Evolutionary conservation across 1,140 invertebrate genomes (phyloP), one percentile per base, ranked within the genome.

Genomic region (Euura lappo): DNA sequence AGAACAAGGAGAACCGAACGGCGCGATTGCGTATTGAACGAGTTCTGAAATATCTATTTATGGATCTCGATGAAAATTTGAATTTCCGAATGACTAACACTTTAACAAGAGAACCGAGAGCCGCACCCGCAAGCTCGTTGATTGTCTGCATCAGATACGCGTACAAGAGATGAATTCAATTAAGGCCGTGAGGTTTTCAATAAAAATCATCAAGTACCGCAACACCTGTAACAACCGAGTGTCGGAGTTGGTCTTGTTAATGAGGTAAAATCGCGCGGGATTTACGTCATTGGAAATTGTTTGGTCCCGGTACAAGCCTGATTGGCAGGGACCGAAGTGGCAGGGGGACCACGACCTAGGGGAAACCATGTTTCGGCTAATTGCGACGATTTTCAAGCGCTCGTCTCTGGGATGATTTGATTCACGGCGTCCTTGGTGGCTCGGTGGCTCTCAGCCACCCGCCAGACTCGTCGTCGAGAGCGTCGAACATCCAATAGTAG

Each of bases 251-350:
- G 51, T 8, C 51, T n/a, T 60, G 51, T 60, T 60, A 60, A 60
- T 60, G 51, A 60, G 51, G 8, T 6, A n/a, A n/a, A 60, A 60
- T 60, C 51, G 51, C 51, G 51, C 51, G 51, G 51, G 51, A 60
- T 60, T 60, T 60, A 60, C 51, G 51, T 60, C 51, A 6, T 60
- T 60, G 51, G 51, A n/a, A 60, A 60, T 60, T 60, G 51, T 60
- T 28, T 28, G 28, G 51, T n/a, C 51, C 3, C 8, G 51, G 2
- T 60, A n/a, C 6, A 28, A 11, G 51, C 8, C 51, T 60, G 51
- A 60, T 60, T 60, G 51, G 51, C 51, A 60, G 8, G 51, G 13
- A 60, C 28, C 28, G 51, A 60, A 60, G 51, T 8, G 51, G 0
- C 51, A n/a, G 13, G 3, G 28, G 28, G 28, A 28, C 28, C 28